Percentiles rank a stretch among this genome's conserved stretches.
Conservation (phyloP, 92 coral and sea anemone genomes). For the Phenganax subtilis region DNA sequence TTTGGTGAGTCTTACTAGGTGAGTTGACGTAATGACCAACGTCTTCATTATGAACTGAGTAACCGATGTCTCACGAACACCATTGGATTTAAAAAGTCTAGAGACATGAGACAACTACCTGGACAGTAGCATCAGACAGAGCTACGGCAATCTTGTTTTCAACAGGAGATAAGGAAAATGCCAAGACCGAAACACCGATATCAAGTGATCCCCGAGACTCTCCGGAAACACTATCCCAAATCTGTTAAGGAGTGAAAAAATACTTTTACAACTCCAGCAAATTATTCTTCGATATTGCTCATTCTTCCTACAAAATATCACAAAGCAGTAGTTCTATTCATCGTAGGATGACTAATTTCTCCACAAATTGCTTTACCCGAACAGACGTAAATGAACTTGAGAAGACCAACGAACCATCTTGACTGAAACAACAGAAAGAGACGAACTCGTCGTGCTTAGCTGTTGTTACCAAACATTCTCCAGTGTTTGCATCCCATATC, state of each 20-base stretch:
- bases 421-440: conserved; percentile 75
- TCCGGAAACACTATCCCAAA: conserved; percentile 62
- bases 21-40: too few relatives aligned
- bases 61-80: too few relatives aligned
- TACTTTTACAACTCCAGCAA: too few relatives aligned
- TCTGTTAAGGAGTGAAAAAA: conserved; percentile 3
- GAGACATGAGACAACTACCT: conserved; percentile 49
- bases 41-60: too few relatives aligned
- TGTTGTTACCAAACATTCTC: conserved; percentile 55
- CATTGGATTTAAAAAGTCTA: too few relatives aligned
- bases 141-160: conserved; percentile 78
- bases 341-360: not conserved
- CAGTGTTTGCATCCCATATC: conserved; percentile 76
- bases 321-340: not conserved
- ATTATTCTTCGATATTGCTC: too few relatives aligned
- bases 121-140: conserved; percentile 80
- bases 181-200: conserved; percentile 61
- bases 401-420: conserved; percentile 34
- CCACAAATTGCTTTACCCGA: not conserved
- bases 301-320: too few relatives aligned
- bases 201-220: conserved; percentile 55
- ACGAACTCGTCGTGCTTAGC: conserved; percentile 69
- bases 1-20: too few relatives aligned
- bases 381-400: conserved; percentile 22
- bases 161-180: conserved; percentile 66